These are phyloP conservation scores for Megalonaias nervosa DNA, from an alignment of 1,140 invertebrate species.

Conservation along the genomic window DNA sequence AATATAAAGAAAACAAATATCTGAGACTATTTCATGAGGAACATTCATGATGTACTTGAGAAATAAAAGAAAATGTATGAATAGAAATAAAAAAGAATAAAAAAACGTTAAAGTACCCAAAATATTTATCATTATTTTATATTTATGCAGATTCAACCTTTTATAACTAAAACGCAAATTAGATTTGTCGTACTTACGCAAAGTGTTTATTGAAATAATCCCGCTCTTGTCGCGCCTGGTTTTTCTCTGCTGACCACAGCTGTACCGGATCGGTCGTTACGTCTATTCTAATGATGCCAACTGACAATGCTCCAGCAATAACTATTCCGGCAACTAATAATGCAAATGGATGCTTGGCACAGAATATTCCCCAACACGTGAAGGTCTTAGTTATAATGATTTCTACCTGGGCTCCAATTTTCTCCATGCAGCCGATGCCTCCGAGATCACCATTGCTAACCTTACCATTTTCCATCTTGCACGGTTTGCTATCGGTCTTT, in stretches of 20 bases:
- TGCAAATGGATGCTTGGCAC: conserved; percentile 84
- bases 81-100: no score
- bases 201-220: conserved; percentile 91
- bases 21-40: no score
- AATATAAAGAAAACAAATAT: no score
- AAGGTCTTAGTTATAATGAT: conserved; percentile 84
- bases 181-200: conserved; percentile 50
- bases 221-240: conserved; percentile 87
- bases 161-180: no score
- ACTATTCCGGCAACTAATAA: conserved; percentile 83
- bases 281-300: conserved; percentile 79
- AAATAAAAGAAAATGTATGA: no score
- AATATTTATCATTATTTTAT: no score
- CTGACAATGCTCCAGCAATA: conserved; percentile 76
- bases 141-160: no score
- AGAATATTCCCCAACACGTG: conserved; percentile 83
- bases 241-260: conserved; percentile 93
- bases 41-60: no score
- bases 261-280: conserved; percentile 96
- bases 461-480: no score
- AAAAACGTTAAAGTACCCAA: no score
- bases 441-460: not conserved
- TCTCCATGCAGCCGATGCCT: conserved; percentile 74
- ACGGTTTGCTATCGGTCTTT: no score
- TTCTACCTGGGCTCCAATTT: conserved; percentile 84